Percentiles rank a stretch among this genome's conserved stretches.
Conservation (phyloP, 92 coral and sea anemone species). For the Ricordea florida region DNA sequence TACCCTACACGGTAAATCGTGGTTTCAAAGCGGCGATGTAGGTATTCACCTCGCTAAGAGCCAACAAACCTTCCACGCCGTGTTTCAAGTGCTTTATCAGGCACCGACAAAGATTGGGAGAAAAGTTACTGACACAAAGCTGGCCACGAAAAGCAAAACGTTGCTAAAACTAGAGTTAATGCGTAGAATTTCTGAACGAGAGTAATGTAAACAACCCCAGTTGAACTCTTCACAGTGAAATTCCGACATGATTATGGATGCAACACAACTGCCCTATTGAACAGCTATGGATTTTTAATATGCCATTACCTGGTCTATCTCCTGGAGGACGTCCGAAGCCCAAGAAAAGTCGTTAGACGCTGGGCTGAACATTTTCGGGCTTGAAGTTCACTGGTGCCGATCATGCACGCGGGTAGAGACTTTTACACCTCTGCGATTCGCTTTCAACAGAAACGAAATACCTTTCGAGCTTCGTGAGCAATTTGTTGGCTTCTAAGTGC, state of each 20-base stretch:
- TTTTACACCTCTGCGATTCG: background rate
- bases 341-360: slow-evolving; percentile 36
- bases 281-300: slow-evolving; percentile 35
- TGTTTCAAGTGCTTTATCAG: background rate
- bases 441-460: too few species aligned
- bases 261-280: slow-evolving; percentile 10
- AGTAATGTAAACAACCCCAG: slow-evolving; percentile 62
- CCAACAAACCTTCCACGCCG: background rate
- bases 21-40: background rate
- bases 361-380: slow-evolving; percentile 33
- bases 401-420: slow-evolving; percentile 43
- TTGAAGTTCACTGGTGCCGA: background rate
- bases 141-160: background rate
- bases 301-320: slow-evolving; percentile 70
- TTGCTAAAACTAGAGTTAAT: background rate
- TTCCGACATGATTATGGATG: background rate
- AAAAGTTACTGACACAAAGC: background rate
- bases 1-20: background rate
- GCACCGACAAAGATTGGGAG: background rate
- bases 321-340: slow-evolving; percentile 73
- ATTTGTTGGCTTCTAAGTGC: background rate
- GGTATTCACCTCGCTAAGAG: background rate
- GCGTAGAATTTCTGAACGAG: slow-evolving; percentile 15
- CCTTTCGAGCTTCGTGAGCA: background rate
- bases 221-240: background rate